These are phyloP conservation scores for Xylophagus ater DNA, from an alignment of 2,888 invertebrate genomes.

Conservation along the genomic window DNA sequence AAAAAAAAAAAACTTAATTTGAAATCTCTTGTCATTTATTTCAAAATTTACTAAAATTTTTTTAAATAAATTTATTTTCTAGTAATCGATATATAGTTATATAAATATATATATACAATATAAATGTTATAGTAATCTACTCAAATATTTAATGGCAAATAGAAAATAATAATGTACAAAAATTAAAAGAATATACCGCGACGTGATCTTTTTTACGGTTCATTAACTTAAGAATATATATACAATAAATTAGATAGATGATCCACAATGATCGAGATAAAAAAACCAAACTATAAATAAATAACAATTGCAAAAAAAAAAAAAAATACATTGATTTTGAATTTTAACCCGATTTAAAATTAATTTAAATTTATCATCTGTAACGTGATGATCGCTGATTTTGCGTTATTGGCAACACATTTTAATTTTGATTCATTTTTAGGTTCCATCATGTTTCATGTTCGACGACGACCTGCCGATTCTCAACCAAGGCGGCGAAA, in stretches of 20 bases:
- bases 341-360: neutral
- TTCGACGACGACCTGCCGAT: slow-evolving; percentile 84
- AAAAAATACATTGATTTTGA: neutral
- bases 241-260: neutral
- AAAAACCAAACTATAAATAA: neutral
- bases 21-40: too few relatives aligned
- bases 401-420: slow-evolving; percentile 1
- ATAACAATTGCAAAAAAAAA: neutral
- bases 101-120: neutral
- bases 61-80: too few relatives aligned
- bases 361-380: neutral
- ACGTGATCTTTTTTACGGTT: slow-evolving; percentile 14
- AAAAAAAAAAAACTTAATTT: slow-evolving; percentile 5
- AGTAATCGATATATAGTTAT: neutral
- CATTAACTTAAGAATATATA: slow-evolving; percentile 12
- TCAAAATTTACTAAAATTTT: too few relatives aligned
- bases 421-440: slow-evolving; percentile 23
- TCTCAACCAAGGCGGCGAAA: slow-evolving; percentile 80
- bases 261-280: neutral
- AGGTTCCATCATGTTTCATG: slow-evolving; percentile 97
- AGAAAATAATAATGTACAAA: neutral
- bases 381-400: neutral
- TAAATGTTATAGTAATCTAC: neutral
- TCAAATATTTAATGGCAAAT: neutral
- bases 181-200: slow-evolving; percentile 1